These are phyloP conservation scores for Phrynosoma blainvillii DNA, from an alignment of 2,113 vertebrate genomes.

Conservation along the genomic window DNA sequence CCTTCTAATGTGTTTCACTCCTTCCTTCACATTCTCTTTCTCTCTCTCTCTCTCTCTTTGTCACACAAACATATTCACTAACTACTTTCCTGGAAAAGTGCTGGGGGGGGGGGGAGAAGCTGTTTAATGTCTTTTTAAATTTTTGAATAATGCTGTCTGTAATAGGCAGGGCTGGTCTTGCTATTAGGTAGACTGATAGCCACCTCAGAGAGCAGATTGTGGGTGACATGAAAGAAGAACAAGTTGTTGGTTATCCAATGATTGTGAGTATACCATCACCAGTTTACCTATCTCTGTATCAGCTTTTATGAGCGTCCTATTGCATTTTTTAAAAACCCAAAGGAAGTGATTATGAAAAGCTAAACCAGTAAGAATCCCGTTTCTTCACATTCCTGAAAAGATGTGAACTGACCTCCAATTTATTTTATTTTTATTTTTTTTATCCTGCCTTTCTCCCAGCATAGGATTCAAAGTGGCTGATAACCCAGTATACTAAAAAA, in stretches of 20 bases:
- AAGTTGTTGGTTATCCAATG: background rate
- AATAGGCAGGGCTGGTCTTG: background rate
- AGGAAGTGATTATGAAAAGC: background rate
- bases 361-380: background rate
- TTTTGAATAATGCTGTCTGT: background rate
- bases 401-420: too few relatives aligned
- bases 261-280: background rate
- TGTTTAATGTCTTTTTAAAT: background rate
- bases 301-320: background rate
- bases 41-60: background rate
- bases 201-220: background rate
- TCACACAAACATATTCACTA: background rate
- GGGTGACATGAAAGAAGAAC: background rate
- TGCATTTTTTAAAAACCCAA: background rate
- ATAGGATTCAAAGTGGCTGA: too few relatives aligned
- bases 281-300: background rate
- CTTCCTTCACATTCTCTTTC: background rate
- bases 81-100: background rate
- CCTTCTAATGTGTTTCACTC: background rate
- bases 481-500: too few relatives aligned
- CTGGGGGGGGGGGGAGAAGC: background rate
- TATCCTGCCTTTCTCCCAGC: too few relatives aligned
- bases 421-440: too few relatives aligned
- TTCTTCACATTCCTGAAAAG: background rate
- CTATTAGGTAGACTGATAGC: background rate